Evolutionary conservation across 2,888 invertebrate genomes (phyloP), one percentile per base, ranked within the genome.

Genomic region (Brenthis ino): DNA sequence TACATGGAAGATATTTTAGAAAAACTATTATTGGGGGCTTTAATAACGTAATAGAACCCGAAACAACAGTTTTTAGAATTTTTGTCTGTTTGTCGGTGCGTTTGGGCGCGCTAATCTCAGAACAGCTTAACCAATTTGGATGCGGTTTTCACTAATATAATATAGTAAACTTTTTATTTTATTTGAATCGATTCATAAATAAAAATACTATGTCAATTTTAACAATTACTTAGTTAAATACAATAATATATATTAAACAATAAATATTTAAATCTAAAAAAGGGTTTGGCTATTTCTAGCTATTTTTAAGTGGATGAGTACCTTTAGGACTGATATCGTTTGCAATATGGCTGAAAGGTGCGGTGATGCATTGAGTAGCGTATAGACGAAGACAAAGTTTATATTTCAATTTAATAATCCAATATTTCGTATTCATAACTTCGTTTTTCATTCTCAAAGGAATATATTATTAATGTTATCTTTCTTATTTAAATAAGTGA

Each of bases 291-390:
- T 51, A 54, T 53, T 43, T 11, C 11, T 6, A 53, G 63, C 63
- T 37, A 53, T 14, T 53, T 43, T 43, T 43, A 4, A 1, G n/a
- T 58, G 65, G 58, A 48, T 4, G 58, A n/a, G 12, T 6, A 16
- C 24, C 24, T 33, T 58, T 58, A 54, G 13, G 64, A 28, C 37
- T 54, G 57, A 68, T 64, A 64, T 68, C 68, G 68, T 63, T 65
- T 66, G 69, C 71, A 73, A 69, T 71, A 70, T 65, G 54, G 61
- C 70, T 72, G 65, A 74, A 70, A 69, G 72, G 72, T 70, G 72
- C 65, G 68, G 57, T 69, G 73, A 71, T 73, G 70, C 70, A 72
- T 74, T 64, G 56, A 66, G 56, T 16, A 70, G 50, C 13, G 69
- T 70, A 74, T 65, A 60, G 64, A 14, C 43, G 20, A 1, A 60